Base-by-base conservation (phyloP, 2,888 invertebrate species). In the Eremobia ochroleuca region DNA sequence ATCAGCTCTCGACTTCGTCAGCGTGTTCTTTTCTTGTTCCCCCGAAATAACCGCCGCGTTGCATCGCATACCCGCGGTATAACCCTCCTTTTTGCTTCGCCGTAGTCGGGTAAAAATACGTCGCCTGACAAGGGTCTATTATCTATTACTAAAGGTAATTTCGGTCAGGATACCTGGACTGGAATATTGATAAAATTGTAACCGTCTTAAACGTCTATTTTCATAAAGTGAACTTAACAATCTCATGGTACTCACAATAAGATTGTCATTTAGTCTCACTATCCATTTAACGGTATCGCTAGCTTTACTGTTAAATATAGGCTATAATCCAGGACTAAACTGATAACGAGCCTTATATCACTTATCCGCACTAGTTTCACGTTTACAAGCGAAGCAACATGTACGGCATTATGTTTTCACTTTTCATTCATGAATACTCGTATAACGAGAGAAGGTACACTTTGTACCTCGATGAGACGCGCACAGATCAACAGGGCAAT, bases 141-240 rank as follows among this genome's bases (percentile, higher is more conserved):
- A 90, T 91, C 89, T 87, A 90, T 92, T 90, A 88, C 90, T 71
- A 76, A 76, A 83, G 85, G 90, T 88, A 89, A 90, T 91, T 91
- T 89, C 84, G 80, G 80, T 71, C 72, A 79, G 68, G 65, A 75
- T 64, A 74, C 64, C 76, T 83, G 73, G 71, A 82, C 71, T 83
- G 71, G 69, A 79, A 79, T 73, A 61, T 46, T 46, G 18, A 46
- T 46, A 46, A 18, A 46, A 46, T 46, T 46, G 15, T 18, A 46
- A 15, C 43, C 15, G 15, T 46, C 43, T 43, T 15, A 15, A 15
- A 4, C 15, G 15, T 46, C 43, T 46, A 13, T 43, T 43, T 13
- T 13, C 18, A 18, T 46, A 18, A 18, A 46, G 46, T 46, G 5
- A 46, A 46, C 18, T 46, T 46, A 21, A 46, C 6, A 46, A 46